phyloP scores from a whole-genome alignment of 2,888 invertebrate species.

The Lobophora halterata region DNA sequence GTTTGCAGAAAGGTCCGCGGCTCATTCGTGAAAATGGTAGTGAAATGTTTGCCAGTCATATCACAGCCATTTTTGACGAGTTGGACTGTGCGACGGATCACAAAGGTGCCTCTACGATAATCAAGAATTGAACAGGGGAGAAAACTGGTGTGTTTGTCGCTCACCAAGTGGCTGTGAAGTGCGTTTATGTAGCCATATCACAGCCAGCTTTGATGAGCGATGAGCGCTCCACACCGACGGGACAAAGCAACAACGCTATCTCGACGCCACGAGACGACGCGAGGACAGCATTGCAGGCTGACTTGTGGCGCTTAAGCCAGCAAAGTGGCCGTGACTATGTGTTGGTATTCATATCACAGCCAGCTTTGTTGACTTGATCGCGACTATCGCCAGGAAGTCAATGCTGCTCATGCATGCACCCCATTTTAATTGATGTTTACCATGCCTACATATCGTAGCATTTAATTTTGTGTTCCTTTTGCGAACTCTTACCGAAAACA shows the following conservation, averaged over 20 bases:
- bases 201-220: constrained; percentile 99
- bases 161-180: constrained; percentile 96
- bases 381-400: constrained; percentile 7
- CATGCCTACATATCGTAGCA: too few relatives aligned
- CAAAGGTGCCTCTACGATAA: too few relatives aligned
- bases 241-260: not conserved
- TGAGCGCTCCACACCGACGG: constrained; percentile 27
- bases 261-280: constrained; percentile 26
- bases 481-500: too few relatives aligned
- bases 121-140: not conserved
- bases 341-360: constrained; percentile 95
- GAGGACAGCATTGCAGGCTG: too few relatives aligned
- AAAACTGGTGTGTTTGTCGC: constrained; percentile 68
- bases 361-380: constrained; percentile 83
- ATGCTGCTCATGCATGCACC: too few relatives aligned
- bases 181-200: constrained; percentile 88
- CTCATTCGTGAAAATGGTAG: constrained; percentile 90
- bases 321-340: constrained; percentile 92
- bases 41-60: constrained; percentile 86
- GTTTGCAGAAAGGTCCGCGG: constrained; percentile 45
- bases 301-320: too few relatives aligned
- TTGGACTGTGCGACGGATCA: constrained; percentile 81
- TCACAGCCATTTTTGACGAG: constrained; percentile 98
- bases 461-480: too few relatives aligned
- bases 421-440: too few relatives aligned